Percentiles rank a stretch among this genome's conserved stretches.
Evolutionary conservation across 1,140 invertebrate species (phyloP).

Genomic region (Campoletis sonorensis): DNA sequence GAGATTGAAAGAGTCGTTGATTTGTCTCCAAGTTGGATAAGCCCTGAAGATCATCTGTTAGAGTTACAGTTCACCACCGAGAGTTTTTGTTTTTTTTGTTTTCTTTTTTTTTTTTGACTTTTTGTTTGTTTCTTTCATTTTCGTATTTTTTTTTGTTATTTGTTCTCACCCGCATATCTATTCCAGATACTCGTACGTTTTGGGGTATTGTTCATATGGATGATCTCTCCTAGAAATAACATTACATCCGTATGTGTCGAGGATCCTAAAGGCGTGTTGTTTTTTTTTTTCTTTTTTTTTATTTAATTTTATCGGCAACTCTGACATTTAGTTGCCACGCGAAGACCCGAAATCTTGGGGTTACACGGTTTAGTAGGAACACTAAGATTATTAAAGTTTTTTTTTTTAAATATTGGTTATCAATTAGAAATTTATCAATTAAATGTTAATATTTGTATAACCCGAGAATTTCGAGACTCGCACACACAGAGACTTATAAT

Average conservation of each 20-base stretch:
- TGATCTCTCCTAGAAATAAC: slow-evolving; percentile 46
- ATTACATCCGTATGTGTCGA: slow-evolving; percentile 47
- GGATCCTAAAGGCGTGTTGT: slow-evolving; percentile 41
- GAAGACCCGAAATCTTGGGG: slow-evolving; percentile 34
- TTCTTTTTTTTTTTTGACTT: neutral
- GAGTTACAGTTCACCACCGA: slow-evolving; percentile 41
- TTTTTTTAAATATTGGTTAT: neutral
- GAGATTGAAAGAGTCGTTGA: slow-evolving; percentile 42
- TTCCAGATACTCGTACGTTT: slow-evolving; percentile 45
- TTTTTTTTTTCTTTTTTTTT: slow-evolving; percentile 21
- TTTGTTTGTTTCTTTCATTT: neutral
- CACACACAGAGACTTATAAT: neutral
- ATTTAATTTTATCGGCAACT: neutral
- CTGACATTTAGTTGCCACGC: slow-evolving; percentile 24
- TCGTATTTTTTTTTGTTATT: slow-evolving; percentile 19
- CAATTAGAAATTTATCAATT: too few relatives aligned
- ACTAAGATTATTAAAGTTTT: neutral
- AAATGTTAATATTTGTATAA: too few relatives aligned
- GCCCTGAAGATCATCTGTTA: slow-evolving; percentile 43
- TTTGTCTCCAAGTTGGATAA: slow-evolving; percentile 42
- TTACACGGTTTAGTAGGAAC: neutral
- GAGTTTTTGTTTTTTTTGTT: neutral
- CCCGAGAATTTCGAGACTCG: slow-evolving; percentile 11
- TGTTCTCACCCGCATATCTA: slow-evolving; percentile 43
- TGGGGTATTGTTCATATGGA: slow-evolving; percentile 41